These are phyloP conservation scores for Phalanger gymnotis DNA, from an alignment of 2,797 vertebrate species.

Conservation along the genomic window DNA sequence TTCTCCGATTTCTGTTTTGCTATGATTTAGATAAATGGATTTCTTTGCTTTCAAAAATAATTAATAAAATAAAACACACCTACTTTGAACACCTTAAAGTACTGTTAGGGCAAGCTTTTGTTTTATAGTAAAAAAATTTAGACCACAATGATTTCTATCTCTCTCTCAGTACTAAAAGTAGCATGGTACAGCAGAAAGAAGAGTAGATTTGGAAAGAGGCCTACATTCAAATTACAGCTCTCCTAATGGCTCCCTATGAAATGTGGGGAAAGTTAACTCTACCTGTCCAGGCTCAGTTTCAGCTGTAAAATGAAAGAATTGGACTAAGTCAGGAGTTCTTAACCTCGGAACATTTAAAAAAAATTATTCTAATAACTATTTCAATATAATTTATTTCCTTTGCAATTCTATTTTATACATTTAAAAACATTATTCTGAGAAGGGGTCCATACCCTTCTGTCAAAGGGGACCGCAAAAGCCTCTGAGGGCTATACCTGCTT, in stretches of 20 bases:
- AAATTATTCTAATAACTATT: not conserved
- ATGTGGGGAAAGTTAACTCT: not conserved
- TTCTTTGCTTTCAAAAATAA: not conserved
- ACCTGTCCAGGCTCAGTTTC: not conserved
- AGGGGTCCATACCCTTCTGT: not conserved
- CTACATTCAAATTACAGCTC: not conserved
- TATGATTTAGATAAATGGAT: not conserved
- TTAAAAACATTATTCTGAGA: not conserved
- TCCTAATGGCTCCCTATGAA: not conserved
- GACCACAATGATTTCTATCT: not conserved
- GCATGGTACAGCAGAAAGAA: not conserved
- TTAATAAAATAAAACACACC: not conserved
- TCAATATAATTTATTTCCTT: not conserved
- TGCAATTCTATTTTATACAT: not conserved
- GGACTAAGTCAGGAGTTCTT: not conserved
- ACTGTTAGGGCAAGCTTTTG: not conserved
- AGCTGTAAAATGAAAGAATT: not conserved
- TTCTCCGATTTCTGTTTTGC: not conserved
- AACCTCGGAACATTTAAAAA: not conserved
- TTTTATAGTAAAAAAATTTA: not conserved
- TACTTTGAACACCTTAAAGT: not conserved
- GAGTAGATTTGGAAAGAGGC: not conserved
- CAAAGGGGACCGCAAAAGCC: not conserved
- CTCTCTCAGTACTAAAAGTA: not conserved
- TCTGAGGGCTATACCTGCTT: not conserved